Evolutionary conservation across 2,797 vertebrate genomes (phyloP).

Genomic region (Falco columbarius): DNA sequence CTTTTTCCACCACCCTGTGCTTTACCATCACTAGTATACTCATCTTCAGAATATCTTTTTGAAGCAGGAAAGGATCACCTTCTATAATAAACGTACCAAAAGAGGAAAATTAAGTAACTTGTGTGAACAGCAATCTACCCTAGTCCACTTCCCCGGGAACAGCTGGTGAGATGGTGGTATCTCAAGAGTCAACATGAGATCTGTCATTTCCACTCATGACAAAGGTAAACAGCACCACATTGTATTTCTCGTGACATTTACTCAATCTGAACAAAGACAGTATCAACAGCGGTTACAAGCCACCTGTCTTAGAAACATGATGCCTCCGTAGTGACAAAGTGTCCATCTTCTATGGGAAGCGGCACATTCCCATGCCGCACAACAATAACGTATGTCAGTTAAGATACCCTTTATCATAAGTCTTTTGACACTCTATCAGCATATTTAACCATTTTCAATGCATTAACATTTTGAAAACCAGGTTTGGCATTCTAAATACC

Average conservation of each 20-base stretch:
- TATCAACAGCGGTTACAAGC: background rate
- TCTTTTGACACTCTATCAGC: background rate
- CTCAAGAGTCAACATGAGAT: background rate
- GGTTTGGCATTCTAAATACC: background rate
- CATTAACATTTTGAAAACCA: background rate
- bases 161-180: background rate
- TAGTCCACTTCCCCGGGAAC: background rate
- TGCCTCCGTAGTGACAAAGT: background rate
- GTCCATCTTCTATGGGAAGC: background rate
- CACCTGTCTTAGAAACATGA: background rate
- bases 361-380: background rate
- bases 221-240: background rate
- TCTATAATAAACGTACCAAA: background rate
- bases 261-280: background rate
- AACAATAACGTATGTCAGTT: background rate
- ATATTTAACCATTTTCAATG: background rate
- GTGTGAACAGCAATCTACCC: background rate
- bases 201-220: background rate
- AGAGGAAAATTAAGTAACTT: background rate
- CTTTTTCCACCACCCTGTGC: background rate
- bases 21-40: background rate
- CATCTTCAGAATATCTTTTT: background rate
- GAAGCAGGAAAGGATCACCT: background rate
- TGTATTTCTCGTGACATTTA: background rate
- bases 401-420: background rate